phyloP scores from a whole-genome alignment of 2,113 vertebrate genomes.

The Conger conger region DNA sequence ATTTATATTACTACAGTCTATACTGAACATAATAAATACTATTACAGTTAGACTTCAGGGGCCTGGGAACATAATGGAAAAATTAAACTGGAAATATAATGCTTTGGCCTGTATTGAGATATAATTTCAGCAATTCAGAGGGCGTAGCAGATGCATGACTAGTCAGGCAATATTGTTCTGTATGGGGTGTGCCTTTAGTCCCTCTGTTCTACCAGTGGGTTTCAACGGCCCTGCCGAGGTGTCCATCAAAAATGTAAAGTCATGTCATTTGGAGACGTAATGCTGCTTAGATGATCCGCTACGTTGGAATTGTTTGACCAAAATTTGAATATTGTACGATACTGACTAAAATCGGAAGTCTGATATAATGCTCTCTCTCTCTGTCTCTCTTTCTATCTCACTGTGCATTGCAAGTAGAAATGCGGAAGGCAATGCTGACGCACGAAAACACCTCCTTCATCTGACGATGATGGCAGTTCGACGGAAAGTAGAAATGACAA shows the following conservation, averaged over 20 bases:
- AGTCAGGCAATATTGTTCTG: too few relatives aligned
- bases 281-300: not conserved
- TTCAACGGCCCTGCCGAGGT: not conserved
- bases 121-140: not conserved
- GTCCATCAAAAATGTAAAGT: not conserved
- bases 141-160: too few relatives aligned
- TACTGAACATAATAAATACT: not conserved
- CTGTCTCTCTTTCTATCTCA: not conserved
- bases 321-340: slow-evolving; percentile 16
- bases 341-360: slow-evolving; percentile 31
- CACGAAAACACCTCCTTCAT: slow-evolving; percentile 35
- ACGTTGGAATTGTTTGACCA: not conserved
- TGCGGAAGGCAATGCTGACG: slow-evolving; percentile 4
- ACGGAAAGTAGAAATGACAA: slow-evolving; percentile 38
- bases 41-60: not conserved
- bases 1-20: too few relatives aligned
- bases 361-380: slow-evolving; percentile 13
- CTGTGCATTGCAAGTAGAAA: slow-evolving; percentile 12
- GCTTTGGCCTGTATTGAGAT: too few relatives aligned
- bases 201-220: not conserved
- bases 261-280: not conserved
- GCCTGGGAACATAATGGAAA: not conserved
- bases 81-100: not conserved
- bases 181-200: too few relatives aligned
- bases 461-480: slow-evolving; percentile 9